These are phyloP conservation scores for Stenichneumon culpator DNA, from an alignment of 2,888 invertebrate genomes.

Conservation along the genomic window DNA sequence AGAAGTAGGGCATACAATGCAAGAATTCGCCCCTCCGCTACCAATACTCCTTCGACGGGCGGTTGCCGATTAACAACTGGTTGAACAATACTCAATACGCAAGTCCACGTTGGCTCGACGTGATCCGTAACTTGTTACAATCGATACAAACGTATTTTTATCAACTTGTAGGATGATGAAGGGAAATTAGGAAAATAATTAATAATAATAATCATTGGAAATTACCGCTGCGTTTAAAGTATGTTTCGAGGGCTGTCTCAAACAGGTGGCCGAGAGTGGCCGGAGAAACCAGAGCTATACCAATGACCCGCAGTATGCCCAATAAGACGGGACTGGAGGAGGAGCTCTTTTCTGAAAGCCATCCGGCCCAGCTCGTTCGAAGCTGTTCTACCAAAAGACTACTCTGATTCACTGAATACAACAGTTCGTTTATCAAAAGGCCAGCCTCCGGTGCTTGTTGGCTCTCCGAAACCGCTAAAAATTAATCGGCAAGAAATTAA, in stretches of 20 bases:
- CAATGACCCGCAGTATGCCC: slow-evolving; percentile 85
- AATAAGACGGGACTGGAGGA: slow-evolving; percentile 85
- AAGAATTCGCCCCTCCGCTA: slow-evolving; percentile 86
- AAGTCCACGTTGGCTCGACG: slow-evolving; percentile 85
- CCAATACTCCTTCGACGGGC: slow-evolving; percentile 85
- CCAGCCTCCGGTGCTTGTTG: slow-evolving; percentile 86
- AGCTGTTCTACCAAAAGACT: slow-evolving; percentile 80
- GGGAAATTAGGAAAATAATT: not conserved
- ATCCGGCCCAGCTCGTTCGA: slow-evolving; percentile 82
- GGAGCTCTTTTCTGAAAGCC: slow-evolving; percentile 86
- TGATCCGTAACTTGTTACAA: slow-evolving; percentile 76
- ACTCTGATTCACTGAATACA: slow-evolving; percentile 85
- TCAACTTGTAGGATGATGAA: not conserved
- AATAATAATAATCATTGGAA: slow-evolving; percentile 10
- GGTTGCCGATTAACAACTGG: slow-evolving; percentile 85
- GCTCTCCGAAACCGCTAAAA: slow-evolving; percentile 81
- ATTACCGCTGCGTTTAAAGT: slow-evolving; percentile 86
- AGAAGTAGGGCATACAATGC: slow-evolving; percentile 87
- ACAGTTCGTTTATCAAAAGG: slow-evolving; percentile 86
- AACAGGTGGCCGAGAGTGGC: slow-evolving; percentile 86
- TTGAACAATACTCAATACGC: slow-evolving; percentile 84
- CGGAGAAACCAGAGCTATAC: slow-evolving; percentile 85
- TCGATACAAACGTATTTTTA: not conserved
- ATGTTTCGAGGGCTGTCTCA: slow-evolving; percentile 86
- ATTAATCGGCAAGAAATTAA: not conserved